phyloP scores from a whole-genome alignment of 2,888 invertebrate species.

The Dicyrtomina minuta region DNA sequence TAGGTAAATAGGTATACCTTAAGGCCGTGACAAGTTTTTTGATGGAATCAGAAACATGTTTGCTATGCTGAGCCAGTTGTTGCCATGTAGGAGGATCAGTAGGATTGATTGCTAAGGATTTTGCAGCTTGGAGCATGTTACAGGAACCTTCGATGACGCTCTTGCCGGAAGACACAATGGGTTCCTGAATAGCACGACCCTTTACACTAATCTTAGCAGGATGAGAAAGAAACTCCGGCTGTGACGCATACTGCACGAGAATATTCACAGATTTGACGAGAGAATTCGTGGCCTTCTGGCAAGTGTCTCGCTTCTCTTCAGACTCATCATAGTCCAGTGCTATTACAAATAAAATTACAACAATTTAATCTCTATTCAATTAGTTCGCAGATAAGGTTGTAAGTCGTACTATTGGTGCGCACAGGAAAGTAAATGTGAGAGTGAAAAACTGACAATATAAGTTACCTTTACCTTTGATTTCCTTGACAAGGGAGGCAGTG shows the following conservation, averaged over 20 bases:
- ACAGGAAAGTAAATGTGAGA: too few relatives aligned
- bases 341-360: conserved; percentile 35
- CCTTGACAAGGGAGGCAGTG: conserved; percentile 89
- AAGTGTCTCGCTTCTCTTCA: conserved; percentile 71
- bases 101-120: conserved; percentile 82
- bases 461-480: conserved; percentile 72
- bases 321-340: conserved; percentile 77
- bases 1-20: too few relatives aligned
- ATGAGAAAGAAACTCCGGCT: conserved; percentile 88
- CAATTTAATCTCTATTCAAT: neutral
- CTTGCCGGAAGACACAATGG: conserved; percentile 79
- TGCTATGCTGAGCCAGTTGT: conserved; percentile 87
- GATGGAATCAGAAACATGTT: conserved; percentile 93
- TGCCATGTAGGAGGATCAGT: conserved; percentile 94
- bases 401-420: too few relatives aligned
- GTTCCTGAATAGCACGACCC: conserved; percentile 80
- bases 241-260: conserved; percentile 88
- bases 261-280: conserved; percentile 87
- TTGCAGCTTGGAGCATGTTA: conserved; percentile 86
- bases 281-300: conserved; percentile 77
- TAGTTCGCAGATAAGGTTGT: too few relatives aligned
- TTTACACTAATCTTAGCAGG: conserved; percentile 87
- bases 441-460: too few relatives aligned
- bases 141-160: conserved; percentile 80
- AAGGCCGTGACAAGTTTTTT: conserved; percentile 63